Percentiles rank a stretch among this genome's conserved stretches.
Conservation (phyloP, 2,113 vertebrate species). For the Poeciliopsis occidentalis region DNA sequence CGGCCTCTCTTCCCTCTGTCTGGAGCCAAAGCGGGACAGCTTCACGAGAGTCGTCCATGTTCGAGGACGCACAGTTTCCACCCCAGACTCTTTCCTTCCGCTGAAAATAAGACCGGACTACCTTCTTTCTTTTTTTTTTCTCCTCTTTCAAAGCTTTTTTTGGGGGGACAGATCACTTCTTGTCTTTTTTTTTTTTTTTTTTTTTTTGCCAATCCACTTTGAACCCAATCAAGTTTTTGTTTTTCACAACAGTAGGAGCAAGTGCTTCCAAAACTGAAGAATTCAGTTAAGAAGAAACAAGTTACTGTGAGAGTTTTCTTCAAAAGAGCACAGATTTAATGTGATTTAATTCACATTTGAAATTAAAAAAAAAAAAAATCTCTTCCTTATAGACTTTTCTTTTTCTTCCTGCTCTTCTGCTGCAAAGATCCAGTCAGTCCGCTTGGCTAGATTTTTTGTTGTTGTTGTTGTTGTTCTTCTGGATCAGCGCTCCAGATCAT, state of each 20-base stretch:
- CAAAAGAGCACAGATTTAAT: constrained; percentile 21
- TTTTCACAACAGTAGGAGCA: constrained; percentile 17
- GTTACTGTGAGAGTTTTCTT: constrained; percentile 17
- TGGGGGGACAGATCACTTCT: constrained; percentile 40
- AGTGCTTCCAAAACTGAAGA: constrained; percentile 41
- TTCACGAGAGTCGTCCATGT: constrained; percentile 51
- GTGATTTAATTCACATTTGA: constrained; percentile 29
- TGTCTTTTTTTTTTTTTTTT: too few relatives aligned
- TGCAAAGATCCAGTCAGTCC: constrained; percentile 19
- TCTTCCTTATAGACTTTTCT: not conserved
- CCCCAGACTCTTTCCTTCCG: constrained; percentile 27
- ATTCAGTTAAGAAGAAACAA: not conserved
- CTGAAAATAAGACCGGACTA: constrained; percentile 22
- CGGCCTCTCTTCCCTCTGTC: constrained; percentile 48
- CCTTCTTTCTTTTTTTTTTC: constrained; percentile 33
- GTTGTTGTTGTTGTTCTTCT: constrained; percentile 4
- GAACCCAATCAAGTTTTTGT: constrained; percentile 30
- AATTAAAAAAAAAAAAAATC: not conserved
- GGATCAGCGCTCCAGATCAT: constrained; percentile 64
- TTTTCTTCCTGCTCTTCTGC: not conserved
- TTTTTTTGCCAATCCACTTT: constrained; percentile 43
- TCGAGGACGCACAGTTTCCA: constrained; percentile 35
- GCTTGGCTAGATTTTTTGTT: constrained; percentile 18
- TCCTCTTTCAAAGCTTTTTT: not conserved
- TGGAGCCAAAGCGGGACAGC: constrained; percentile 64